Base-by-base conservation (phyloP, 2,888 invertebrate genomes). In the Drosophila rubida region DNA sequence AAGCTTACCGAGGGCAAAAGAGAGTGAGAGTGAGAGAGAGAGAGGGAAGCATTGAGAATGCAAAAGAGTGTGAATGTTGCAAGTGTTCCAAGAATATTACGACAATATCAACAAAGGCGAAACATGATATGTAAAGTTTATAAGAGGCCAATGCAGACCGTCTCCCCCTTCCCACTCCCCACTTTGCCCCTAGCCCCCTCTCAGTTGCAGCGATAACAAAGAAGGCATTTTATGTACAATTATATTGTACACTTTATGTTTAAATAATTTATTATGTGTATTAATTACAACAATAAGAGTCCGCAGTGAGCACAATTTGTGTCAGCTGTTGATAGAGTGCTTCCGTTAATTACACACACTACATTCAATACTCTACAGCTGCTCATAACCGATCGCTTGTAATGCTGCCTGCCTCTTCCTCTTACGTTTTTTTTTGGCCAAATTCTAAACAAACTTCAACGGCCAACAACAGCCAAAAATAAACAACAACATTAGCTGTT, bases 91-190 rank as follows among this genome's bases (percentile, higher is more conserved):
- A 79, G 78, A 78, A 78, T 51, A 60, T 54, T 45, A 41, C 63
- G 57, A 64, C 58, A 73, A 78, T 50, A 68, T 60, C 49, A 69
- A 64, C 59, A 67, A 65, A 53, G 39, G 66, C 76, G 83, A 80
- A 82, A 82, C 60, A 69, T 82, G 82, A 82, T 82, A 82, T 74
- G 80, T 67, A 78, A 78, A 83, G 86, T 86, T 82, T 78, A 86
- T 67, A 69, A 83, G 82, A 82, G 82, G 80, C 80, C 78, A 82
- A 66, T 11, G 51, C 62, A 57, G 61, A n/a, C n/a, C n/a, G n/a
- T n/a, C n/a, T 22, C 42, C 39, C 32, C 32, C 13, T 9, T 8
- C 57, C 44, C 7, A 25, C 30, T 35, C 13, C 13, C 8, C 11
- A 25, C 51, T n/a, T n/a, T n/a, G n/a, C n/a, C 5, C 8, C 7